Evolutionary conservation across 2,888 invertebrate species (phyloP), one percentile per base, ranked within the genome.

Genomic region (Polydrusus pterygomalis): DNA sequence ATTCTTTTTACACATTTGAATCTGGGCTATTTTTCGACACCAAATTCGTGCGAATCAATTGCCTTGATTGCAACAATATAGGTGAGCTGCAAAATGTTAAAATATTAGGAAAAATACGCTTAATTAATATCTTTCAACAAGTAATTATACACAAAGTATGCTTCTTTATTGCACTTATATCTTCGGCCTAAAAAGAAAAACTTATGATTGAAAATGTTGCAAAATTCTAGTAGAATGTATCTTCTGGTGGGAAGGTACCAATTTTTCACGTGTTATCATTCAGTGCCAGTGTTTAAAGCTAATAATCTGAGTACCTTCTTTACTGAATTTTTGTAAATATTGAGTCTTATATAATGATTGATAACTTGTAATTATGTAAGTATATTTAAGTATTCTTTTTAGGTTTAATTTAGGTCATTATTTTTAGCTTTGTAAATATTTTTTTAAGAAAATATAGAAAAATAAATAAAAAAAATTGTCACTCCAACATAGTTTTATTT

Each of bases 361-460:
- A 63, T 11, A n/a, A n/a, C n/a, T 10, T 64, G 64, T 64, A 69
- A 58, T 69, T 58, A 69, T 69, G 69, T 69, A 25, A 58, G 56
- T 56, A 30, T 25, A 63, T 17, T 40, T 63, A 45, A 47, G 63
- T 34, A 17, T 49, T 65, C 34, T 49, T 49, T 47, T 11, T 38
- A 49, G 15, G 38, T 18, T 65, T 49, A 13, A 9, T n/a, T n/a
- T 47, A 34, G 20, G 34, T 1, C 30, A 40, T 18, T 63, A 20
- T 38, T 38, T 65, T 47, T 63, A 63, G 18, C 0, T 34, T 25
- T 65, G 65, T 65, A 93, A 63, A 47, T 54, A 70, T 25, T 74
- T 71, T 47, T 34, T 58, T 38, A 25, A 34, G n/a, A 34, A 74
- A 68, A 60, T n/a, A n/a, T n/a, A n/a, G n/a, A 67, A 60, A 20